These are phyloP conservation scores for Triplophysa yarkandensis DNA, from an alignment of 2,797 vertebrate species.

Conservation along the genomic window DNA sequence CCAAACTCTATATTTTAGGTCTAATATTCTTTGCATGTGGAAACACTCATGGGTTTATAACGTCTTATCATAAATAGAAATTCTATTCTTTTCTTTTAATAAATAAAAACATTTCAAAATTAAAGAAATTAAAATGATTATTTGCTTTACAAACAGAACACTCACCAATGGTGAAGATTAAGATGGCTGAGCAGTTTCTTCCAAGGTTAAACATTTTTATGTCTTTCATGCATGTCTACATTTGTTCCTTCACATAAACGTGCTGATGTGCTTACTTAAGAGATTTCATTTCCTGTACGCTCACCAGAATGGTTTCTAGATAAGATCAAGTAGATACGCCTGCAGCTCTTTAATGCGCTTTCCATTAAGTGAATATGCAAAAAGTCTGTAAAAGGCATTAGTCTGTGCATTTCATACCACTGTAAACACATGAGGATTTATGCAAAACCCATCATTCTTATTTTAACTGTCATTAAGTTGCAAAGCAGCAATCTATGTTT, in stretches of 20 bases:
- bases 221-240: slow-evolving; percentile 42
- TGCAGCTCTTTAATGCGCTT: neutral
- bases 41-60: neutral
- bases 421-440: neutral
- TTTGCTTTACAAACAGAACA: neutral
- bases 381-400: neutral
- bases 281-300: slow-evolving; percentile 52
- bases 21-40: neutral
- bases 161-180: slow-evolving; percentile 66
- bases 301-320: slow-evolving; percentile 32
- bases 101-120: neutral
- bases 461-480: neutral
- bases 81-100: neutral
- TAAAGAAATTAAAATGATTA: neutral
- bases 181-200: slow-evolving; percentile 37
- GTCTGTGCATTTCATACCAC: neutral
- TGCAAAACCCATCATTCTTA: neutral
- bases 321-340: slow-evolving; percentile 40
- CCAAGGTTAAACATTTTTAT: neutral
- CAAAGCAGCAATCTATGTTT: neutral
- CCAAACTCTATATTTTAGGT: neutral
- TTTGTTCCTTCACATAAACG: neutral
- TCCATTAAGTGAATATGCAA: neutral
- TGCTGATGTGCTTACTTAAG: slow-evolving; percentile 1
- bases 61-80: neutral